Evolutionary conservation across 2,797 vertebrate genomes (phyloP).

Genomic region (Ctenopoma multispine): DNA sequence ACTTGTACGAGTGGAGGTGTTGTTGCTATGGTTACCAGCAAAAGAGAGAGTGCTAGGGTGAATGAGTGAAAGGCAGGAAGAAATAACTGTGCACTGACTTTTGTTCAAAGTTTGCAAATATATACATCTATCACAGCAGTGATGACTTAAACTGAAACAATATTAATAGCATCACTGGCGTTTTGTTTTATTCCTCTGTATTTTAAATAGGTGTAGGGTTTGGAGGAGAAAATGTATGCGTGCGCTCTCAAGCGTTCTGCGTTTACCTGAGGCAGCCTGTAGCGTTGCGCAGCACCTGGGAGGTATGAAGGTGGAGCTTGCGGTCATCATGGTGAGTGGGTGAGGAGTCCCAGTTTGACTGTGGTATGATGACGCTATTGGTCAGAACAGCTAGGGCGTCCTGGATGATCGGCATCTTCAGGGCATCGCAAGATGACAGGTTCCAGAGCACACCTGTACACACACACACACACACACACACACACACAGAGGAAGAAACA

Average conservation of each 20-base stretch:
- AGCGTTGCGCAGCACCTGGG: slow-evolving; percentile 98
- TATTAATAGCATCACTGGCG: not conserved
- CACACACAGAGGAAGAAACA: not conserved
- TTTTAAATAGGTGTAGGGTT: no score
- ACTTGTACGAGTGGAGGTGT: slow-evolving; percentile 43
- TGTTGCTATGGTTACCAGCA: slow-evolving; percentile 71
- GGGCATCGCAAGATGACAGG: slow-evolving; percentile 96
- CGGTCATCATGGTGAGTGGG: slow-evolving; percentile 93
- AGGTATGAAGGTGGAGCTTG: slow-evolving; percentile 96
- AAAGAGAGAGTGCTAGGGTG: slow-evolving; percentile 14
- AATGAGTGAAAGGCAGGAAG: slow-evolving; percentile 15
- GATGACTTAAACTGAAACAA: slow-evolving; percentile 17
- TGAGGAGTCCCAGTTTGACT: slow-evolving; percentile 97
- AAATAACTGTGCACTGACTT: slow-evolving; percentile 18
- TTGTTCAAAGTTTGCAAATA: slow-evolving; percentile 36
- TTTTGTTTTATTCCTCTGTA: no score
- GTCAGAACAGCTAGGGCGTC: slow-evolving; percentile 97
- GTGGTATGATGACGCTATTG: slow-evolving; percentile 97
- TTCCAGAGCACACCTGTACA: slow-evolving; percentile 96
- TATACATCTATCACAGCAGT: slow-evolving; percentile 26
- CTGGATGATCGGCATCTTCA: slow-evolving; percentile 99
- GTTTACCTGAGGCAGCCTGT: slow-evolving; percentile 97
- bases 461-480: slow-evolving; percentile 1
- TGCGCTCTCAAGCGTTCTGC: not conserved
- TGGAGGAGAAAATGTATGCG: not conserved